phyloP scores from a whole-genome alignment of 2,797 vertebrate genomes.

The Scarus forsteni region DNA sequence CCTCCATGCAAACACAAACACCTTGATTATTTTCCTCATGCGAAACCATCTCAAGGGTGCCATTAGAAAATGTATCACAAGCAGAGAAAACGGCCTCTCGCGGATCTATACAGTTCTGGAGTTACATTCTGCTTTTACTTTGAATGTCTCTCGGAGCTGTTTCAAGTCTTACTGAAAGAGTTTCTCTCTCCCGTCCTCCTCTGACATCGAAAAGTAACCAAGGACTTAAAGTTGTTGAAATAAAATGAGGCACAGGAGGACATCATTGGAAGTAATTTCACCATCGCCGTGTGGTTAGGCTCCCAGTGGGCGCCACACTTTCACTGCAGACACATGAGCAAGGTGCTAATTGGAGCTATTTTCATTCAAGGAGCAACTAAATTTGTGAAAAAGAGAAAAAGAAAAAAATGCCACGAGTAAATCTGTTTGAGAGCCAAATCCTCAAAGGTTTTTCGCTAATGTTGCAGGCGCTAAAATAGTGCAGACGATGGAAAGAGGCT shows the following conservation, averaged over 20 bases:
- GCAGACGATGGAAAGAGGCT: too few species aligned
- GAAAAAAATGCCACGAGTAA: neutral
- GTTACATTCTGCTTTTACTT: slow-evolving; percentile 4
- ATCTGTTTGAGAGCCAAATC: slow-evolving; percentile 9
- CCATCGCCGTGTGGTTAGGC: neutral
- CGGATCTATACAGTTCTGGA: neutral
- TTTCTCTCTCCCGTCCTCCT: neutral
- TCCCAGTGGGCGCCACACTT: slow-evolving; percentile 5
- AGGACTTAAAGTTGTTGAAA: neutral
- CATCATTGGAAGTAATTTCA: neutral
- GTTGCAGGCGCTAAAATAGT: too few species aligned
- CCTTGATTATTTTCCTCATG: slow-evolving; percentile 29
- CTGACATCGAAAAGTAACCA: neutral
- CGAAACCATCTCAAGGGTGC: slow-evolving; percentile 30
- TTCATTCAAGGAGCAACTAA: neutral
- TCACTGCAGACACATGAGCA: neutral
- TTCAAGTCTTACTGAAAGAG: neutral
- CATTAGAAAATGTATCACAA: slow-evolving; percentile 44
- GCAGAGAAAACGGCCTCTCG: slow-evolving; percentile 12
- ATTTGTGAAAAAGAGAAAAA: slow-evolving; percentile 4
- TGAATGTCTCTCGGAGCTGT: neutral
- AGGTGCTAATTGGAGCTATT: slow-evolving; percentile 30
- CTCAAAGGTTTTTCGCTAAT: too few species aligned
- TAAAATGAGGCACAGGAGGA: neutral
- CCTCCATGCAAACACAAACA: slow-evolving; percentile 9